Conservation (phyloP, 2,113 vertebrate species). For the Leiothrix lutea region DNA sequence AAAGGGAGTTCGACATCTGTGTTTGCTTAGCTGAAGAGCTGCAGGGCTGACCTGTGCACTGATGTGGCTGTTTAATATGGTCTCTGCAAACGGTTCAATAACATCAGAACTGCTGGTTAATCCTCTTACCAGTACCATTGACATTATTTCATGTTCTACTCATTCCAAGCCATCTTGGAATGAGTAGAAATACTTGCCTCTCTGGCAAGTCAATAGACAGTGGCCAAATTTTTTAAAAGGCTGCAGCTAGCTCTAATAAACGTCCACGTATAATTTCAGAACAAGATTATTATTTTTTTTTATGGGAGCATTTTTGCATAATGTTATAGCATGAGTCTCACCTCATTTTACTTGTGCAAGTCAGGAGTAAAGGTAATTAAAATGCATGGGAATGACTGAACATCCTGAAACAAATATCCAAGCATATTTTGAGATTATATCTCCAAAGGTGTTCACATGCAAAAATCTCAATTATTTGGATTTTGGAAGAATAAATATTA, state of each 20-base stretch:
- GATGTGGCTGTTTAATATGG: conserved; percentile 29
- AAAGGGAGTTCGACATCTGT: conserved; percentile 14
- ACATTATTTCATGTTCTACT: conserved; percentile 44
- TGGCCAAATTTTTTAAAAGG: neutral
- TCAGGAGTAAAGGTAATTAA: neutral
- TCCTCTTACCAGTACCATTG: conserved; percentile 49
- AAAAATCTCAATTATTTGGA: neutral
- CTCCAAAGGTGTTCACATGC: neutral
- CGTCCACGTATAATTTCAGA: neutral
- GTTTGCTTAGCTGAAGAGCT: conserved; percentile 28
- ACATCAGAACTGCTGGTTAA: conserved; percentile 43
- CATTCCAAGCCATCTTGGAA: conserved; percentile 4
- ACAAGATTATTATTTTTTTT: neutral
- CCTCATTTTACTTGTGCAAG: neutral
- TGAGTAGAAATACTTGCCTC: neutral
- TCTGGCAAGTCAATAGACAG: neutral
- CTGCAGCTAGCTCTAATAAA: neutral
- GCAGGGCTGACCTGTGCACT: conserved; percentile 17
- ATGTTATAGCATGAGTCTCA: neutral
- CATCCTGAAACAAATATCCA: neutral
- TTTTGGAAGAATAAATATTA: neutral
- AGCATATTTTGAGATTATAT: neutral
- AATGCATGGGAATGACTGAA: neutral
- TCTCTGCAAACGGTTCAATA: conserved; percentile 55
- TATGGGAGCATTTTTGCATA: neutral